phyloP scores from a whole-genome alignment of 2,113 vertebrate genomes.

The Melanostigma gelatinosum region DNA sequence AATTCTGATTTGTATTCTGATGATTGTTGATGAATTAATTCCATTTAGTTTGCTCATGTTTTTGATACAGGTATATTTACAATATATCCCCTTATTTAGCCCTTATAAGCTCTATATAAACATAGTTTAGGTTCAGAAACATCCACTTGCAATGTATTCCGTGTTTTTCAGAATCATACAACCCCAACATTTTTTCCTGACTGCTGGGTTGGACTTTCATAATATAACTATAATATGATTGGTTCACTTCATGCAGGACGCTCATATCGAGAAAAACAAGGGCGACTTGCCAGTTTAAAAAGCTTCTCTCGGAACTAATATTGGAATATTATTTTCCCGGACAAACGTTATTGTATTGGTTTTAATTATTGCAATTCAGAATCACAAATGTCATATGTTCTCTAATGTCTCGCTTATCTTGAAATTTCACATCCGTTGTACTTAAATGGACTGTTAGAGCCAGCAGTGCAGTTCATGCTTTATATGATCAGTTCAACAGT shows the following conservation, averaged over 20 bases:
- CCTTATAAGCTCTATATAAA: background rate
- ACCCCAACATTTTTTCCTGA: background rate
- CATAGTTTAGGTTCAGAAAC: background rate
- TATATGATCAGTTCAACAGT: background rate
- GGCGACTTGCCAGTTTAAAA: background rate
- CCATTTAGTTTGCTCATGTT: background rate
- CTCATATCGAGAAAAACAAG: background rate
- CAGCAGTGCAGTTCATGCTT: background rate
- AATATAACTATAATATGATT: background rate
- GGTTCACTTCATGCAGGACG: background rate
- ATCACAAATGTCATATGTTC: background rate
- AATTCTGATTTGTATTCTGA: background rate
- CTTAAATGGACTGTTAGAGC: background rate
- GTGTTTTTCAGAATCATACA: background rate
- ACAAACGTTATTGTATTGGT: background rate
- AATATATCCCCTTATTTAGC: background rate
- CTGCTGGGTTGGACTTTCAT: background rate
- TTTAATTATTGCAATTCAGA: background rate
- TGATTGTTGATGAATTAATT: background rate
- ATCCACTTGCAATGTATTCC: background rate
- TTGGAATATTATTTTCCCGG: background rate
- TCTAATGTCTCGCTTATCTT: background rate
- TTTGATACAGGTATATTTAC: background rate
- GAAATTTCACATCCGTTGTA: background rate
- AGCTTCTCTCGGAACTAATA: background rate